Evolutionary conservation across 2,888 invertebrate species (phyloP), one percentile per base, ranked within the genome.

Genomic region (Pseudanteris insignis): DNA sequence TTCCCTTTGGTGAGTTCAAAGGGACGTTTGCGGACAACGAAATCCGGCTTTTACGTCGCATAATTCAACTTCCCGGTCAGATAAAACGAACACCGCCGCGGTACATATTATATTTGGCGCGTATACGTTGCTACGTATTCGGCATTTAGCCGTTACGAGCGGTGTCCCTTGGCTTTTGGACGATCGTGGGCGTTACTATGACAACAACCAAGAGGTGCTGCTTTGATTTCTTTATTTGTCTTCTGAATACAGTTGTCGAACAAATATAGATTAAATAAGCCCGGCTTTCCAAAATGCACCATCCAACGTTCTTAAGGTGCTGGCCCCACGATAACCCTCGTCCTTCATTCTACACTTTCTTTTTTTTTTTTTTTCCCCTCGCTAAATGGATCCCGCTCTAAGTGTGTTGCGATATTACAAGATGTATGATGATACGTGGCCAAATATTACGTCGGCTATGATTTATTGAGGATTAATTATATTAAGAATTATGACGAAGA

Each of bases 111-210:
- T 40, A 46, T 46, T 33, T 3, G 30, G 34, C 18, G 32, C 28
- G 51, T 34, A 41, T 57, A 10, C 30, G 18, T 14, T 44, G 37
- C 40, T 37, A 11, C 18, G 21, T 43, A 6, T 47, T n/a, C 34
- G 43, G 14, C 53, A 46, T 41, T 53, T 47, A 43, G 51, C 37
- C 36, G 12, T 54, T 38, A 34, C 11, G 36, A 40, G 38, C 34
- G 21, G 21, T 38, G 30, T 61, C 47, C 53, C 38, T 60, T 41
- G 18, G 36, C 34, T 36, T 48, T 60, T 43, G 9, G 37, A 29
- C 29, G 24, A 60, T 40, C 38, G 53, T 48, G 60, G 60, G 60
- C 47, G 60, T 61, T 50, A 38, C 60, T 54, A 61, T 61, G 60
- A 25, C 37, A 18, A 60, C 60, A 18, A 33, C 34, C 30, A 25